Evolutionary conservation across 2,888 invertebrate genomes (phyloP).

Genomic region (Poecilobothrus nobilitatus): DNA sequence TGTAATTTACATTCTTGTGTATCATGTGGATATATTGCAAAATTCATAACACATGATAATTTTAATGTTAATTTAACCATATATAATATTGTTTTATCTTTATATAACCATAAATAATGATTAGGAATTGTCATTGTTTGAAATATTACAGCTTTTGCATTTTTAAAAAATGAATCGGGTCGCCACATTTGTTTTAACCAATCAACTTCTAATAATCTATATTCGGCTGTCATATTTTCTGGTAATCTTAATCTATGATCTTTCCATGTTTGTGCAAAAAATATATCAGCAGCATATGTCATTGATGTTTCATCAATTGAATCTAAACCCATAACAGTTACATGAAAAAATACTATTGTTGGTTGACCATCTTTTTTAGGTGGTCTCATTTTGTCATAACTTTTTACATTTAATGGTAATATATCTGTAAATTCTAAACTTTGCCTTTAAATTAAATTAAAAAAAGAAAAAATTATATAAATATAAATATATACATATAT

Average conservation of each 20-base stretch:
- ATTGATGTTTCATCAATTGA: conserved; percentile 94
- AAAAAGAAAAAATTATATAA: not conserved
- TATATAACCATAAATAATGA: conserved; percentile 86
- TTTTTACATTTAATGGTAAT: conserved; percentile 74
- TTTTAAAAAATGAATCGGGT: conserved; percentile 89
- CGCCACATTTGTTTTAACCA: conserved; percentile 91
- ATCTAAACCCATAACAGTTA: conserved; percentile 90
- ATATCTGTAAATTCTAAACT: conserved; percentile 76
- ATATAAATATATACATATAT: not conserved
- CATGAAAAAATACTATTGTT: conserved; percentile 82
- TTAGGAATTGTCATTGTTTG: conserved; percentile 93
- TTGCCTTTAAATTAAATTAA: conserved; percentile 29
- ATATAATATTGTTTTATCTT: conserved; percentile 75
- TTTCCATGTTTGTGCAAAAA: conserved; percentile 90
- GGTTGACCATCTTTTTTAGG: conserved; percentile 83
- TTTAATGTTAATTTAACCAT: conserved; percentile 79
- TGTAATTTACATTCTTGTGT: conserved; percentile 89
- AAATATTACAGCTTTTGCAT: conserved; percentile 86
- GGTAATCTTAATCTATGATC: conserved; percentile 77
- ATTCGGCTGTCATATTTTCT: conserved; percentile 88
- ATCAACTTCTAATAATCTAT: conserved; percentile 76
- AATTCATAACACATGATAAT: conserved; percentile 89
- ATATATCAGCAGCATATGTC: conserved; percentile 88
- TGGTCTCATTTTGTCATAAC: conserved; percentile 89
- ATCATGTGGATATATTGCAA: conserved; percentile 88